Evolutionary conservation across 2,797 vertebrate species (phyloP).

Genomic region (Labroides dimidiatus): DNA sequence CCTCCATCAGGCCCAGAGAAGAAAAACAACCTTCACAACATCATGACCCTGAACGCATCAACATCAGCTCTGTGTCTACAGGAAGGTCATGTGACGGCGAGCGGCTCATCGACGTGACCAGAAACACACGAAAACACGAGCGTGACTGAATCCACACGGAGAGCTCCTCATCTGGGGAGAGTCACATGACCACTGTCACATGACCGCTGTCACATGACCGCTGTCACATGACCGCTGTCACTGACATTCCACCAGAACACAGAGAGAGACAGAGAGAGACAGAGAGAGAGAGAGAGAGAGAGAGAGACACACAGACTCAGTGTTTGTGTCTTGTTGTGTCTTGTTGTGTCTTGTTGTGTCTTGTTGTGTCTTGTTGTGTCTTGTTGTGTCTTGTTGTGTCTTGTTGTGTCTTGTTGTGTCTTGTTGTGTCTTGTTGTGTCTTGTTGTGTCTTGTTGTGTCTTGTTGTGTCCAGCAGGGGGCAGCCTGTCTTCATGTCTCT

Average conservation of each 20-base stretch:
- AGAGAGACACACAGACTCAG: neutral
- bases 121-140: neutral
- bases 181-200: neutral
- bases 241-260: neutral
- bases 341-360: neutral
- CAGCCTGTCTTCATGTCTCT: slow-evolving; percentile 17
- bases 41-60: neutral
- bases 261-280: too few species aligned
- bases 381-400: neutral
- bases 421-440: neutral
- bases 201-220: neutral
- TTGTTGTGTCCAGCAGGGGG: slow-evolving; percentile 37
- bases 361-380: neutral
- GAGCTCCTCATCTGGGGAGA: neutral
- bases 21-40: slow-evolving; percentile 2
- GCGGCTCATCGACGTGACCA: too few species aligned
- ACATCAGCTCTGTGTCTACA: neutral
- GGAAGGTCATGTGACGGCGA: neutral
- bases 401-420: neutral
- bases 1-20: neutral
- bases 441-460: neutral
- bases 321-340: neutral
- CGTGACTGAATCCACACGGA: neutral
- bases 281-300: too few species aligned
- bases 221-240: neutral